Percentiles rank a stretch among this genome's conserved stretches.
Evolutionary conservation across 2,888 invertebrate genomes (phyloP).

Genomic region (Agrotis clavis): DNA sequence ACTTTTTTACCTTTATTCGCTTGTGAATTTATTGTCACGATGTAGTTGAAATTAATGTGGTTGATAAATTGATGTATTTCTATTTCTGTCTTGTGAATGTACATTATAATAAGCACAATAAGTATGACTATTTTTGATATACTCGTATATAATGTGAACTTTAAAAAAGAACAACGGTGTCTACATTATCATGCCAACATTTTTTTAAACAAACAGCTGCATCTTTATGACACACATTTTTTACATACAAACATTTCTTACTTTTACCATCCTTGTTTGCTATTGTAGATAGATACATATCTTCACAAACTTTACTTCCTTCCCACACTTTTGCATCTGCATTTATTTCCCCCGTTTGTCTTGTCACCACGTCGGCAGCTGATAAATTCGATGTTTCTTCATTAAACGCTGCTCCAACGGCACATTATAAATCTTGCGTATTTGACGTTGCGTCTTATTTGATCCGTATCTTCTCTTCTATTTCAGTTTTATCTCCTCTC

Average conservation of each 20-base stretch:
- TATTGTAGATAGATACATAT: conserved; percentile 2
- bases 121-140: background rate
- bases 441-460: conserved; percentile 67
- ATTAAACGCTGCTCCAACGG: conserved; percentile 63
- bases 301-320: conserved; percentile 20
- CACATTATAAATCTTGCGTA: conserved; percentile 68
- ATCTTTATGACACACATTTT: conserved; percentile 8
- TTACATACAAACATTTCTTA: conserved; percentile 8
- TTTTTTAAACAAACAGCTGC: background rate
- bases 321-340: conserved; percentile 47
- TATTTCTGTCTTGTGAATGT: conserved; percentile 2
- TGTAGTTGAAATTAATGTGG: conserved; percentile 24
- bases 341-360: conserved; percentile 54
- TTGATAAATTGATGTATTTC: conserved; percentile 29
- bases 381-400: conserved; percentile 71
- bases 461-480: conserved; percentile 64
- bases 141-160: no score
- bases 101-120: background rate
- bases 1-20: conserved; percentile 43
- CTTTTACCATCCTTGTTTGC: background rate
- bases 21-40: conserved; percentile 31
- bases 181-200: background rate
- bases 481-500: conserved; percentile 55
- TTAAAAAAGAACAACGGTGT: background rate
- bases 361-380: conserved; percentile 65